These are phyloP conservation scores for Drosophila fungiperda DNA, from an alignment of 2,888 invertebrate genomes.

Conservation along the genomic window DNA sequence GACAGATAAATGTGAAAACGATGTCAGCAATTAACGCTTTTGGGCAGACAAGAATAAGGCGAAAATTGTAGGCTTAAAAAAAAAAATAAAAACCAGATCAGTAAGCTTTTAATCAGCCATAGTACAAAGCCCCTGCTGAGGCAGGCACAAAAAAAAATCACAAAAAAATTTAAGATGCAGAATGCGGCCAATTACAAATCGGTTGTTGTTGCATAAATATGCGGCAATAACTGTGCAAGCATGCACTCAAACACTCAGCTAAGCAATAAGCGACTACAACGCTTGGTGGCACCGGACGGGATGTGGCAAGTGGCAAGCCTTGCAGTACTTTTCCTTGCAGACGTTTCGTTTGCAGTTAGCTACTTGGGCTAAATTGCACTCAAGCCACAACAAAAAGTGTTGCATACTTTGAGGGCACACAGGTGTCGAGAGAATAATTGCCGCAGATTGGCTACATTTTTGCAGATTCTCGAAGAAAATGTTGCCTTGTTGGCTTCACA, in stretches of 20 bases:
- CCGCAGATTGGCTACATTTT: neutral
- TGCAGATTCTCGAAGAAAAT: neutral
- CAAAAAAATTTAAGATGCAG: neutral
- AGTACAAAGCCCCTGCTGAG: neutral
- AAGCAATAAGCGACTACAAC: neutral
- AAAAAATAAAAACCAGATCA: neutral
- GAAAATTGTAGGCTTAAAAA: neutral
- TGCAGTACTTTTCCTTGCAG: neutral
- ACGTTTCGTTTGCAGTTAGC: neutral
- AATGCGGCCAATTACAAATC: conserved; percentile 13
- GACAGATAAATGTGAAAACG: neutral
- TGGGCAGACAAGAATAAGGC: neutral
- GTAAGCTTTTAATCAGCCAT: neutral
- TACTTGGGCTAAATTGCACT: neutral
- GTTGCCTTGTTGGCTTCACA: neutral
- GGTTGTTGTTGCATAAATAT: conserved; percentile 1
- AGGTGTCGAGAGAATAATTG: neutral
- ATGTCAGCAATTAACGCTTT: neutral
- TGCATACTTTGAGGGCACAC: neutral
- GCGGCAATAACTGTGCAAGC: conserved; percentile 2
- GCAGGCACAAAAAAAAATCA: neutral
- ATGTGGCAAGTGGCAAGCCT: too few relatives aligned
- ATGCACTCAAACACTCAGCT: conserved; percentile 14
- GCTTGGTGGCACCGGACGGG: neutral
- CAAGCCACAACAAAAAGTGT: neutral